A percentile compares a stretch with the other conserved stretches of the same genome.
Evolutionary conservation across 2,797 vertebrate species (phyloP).

Genomic region (Centroberyx gerrardi): DNA sequence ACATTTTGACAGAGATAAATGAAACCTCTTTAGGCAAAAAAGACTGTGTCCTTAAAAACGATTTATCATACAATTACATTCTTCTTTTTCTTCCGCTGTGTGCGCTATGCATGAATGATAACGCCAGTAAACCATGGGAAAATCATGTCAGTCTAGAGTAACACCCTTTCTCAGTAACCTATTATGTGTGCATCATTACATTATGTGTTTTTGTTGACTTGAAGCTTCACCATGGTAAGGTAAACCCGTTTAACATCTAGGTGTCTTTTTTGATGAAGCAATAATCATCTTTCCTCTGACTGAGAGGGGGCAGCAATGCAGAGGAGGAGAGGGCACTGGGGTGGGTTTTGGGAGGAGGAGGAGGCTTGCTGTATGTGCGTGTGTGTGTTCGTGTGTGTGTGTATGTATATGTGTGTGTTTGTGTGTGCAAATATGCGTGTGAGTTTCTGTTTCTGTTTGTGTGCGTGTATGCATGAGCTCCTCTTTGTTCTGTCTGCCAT

Average conservation of each 20-base stretch:
- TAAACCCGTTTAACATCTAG: background rate
- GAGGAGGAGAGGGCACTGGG: conserved; percentile 15
- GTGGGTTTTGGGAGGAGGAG: conserved; percentile 26
- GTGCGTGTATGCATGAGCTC: conserved; percentile 48
- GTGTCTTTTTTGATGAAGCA: conserved; percentile 22
- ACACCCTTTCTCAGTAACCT: background rate
- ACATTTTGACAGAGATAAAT: conserved; percentile 47
- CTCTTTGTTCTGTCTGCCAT: conserved; percentile 74
- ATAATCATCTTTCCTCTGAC: conserved; percentile 35
- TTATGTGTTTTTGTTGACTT: conserved; percentile 12
- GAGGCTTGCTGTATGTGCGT: conserved; percentile 24
- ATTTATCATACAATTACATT: background rate
- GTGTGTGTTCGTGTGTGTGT: conserved; percentile 10
- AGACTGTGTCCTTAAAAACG: background rate
- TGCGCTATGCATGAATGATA: background rate
- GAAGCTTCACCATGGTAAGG: background rate
- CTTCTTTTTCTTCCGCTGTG: background rate
- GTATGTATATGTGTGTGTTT: conserved; percentile 6
- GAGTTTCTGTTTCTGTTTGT: conserved; percentile 14
- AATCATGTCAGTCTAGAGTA: background rate
- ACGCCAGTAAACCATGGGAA: background rate
- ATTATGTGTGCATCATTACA: background rate
- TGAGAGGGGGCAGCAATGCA: conserved; percentile 58
- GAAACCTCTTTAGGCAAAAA: background rate
- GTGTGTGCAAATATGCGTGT: conserved; percentile 19